These are phyloP conservation scores for Osedax fenrisi DNA, from an alignment of 2,888 invertebrate species.

Conservation along the genomic window DNA sequence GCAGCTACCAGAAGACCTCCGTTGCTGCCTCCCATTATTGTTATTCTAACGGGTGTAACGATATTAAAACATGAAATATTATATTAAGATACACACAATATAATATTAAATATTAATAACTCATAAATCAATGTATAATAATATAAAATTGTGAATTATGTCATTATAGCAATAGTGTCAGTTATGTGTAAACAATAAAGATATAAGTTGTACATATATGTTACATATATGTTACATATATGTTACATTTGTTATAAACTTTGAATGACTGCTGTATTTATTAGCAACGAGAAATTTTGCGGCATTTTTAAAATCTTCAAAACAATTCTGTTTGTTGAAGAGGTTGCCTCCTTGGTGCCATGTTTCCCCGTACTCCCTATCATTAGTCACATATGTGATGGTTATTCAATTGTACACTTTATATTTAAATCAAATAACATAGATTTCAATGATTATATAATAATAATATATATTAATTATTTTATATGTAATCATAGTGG, in stretches of 20 bases:
- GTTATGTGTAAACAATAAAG: no score
- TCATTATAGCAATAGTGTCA: no score
- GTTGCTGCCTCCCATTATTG: constrained; percentile 88
- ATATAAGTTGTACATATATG: no score
- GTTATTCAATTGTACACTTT: no score
- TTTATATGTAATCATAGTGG: no score
- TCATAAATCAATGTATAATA: background rate
- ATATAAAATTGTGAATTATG: no score
- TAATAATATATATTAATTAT: no score
- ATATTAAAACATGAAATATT: background rate
- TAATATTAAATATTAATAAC: background rate
- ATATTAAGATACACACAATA: background rate
- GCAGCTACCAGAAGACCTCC: constrained; percentile 90
- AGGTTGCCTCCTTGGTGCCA: constrained; percentile 89
- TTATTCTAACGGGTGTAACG: constrained; percentile 53
- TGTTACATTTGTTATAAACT: no score
- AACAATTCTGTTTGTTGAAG: constrained; percentile 86
- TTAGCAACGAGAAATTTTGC: constrained; percentile 72
- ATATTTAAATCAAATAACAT: no score
- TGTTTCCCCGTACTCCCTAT: constrained; percentile 79
- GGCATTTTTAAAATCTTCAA: constrained; percentile 86
- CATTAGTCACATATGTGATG: no score
- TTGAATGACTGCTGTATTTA: constrained; percentile 60
- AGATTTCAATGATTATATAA: no score
- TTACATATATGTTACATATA: no score